A percentile compares a stretch with the other conserved stretches of the same genome.
Evolutionary conservation across 92 coral and sea anemone genomes (phyloP).

Genomic region (Meandrina meandrites): DNA sequence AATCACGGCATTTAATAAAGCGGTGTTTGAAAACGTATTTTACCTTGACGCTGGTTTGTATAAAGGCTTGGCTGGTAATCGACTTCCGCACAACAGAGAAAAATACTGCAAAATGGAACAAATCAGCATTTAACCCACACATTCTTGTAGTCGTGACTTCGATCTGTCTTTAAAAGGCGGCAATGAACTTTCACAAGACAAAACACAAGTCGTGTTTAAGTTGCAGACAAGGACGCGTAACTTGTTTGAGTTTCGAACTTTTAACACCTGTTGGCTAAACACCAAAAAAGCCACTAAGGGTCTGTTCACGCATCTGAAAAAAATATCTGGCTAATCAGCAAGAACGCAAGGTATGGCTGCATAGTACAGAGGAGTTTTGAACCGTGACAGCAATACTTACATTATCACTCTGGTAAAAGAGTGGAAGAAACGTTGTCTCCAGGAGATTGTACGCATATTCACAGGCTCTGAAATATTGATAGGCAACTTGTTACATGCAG

Average conservation of each 20-base stretch:
- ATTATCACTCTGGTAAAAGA: constrained; percentile 97
- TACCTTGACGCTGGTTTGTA: constrained; percentile 73
- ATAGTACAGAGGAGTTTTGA: neutral
- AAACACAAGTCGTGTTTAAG: too few relatives aligned
- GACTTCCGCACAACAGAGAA: constrained; percentile 81
- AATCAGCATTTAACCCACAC: neutral
- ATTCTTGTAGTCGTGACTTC: neutral
- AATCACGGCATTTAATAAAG: too few relatives aligned
- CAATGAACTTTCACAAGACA: too few relatives aligned
- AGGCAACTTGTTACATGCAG: too few relatives aligned
- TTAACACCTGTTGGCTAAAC: too few relatives aligned
- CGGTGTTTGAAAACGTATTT: neutral
- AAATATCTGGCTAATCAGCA: too few relatives aligned
- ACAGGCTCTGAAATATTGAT: constrained; percentile 73
- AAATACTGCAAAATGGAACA: constrained; percentile 63
- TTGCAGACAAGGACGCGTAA: neutral
- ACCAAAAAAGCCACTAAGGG: neutral
- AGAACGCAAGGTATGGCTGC: too few relatives aligned
- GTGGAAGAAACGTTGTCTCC: constrained; percentile 88
- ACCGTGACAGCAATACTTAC: constrained; percentile 49
- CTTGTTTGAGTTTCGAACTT: neutral
- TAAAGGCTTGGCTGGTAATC: constrained; percentile 80
- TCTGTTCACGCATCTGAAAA: too few relatives aligned
- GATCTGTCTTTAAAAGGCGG: neutral
- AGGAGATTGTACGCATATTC: constrained; percentile 89